Evolutionary conservation across 2,888 invertebrate species (phyloP), one percentile per base, ranked within the genome.

Genomic region (Apotomis turbidana): DNA sequence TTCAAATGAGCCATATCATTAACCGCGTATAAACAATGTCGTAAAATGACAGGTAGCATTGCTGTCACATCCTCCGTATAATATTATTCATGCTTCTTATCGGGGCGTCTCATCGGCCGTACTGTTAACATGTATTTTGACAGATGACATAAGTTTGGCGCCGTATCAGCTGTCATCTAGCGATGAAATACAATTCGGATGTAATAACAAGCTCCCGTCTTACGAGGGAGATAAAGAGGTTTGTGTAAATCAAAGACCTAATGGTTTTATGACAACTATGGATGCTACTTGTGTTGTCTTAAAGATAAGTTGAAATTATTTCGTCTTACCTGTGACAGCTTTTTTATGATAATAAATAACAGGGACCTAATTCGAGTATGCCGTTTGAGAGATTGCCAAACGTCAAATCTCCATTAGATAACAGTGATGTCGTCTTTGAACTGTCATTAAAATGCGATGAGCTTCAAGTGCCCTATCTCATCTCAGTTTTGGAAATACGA

Each of bases 71-170:
- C 87, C 83, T 81, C 82, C 78, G 85, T 85, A 83, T 85, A 82
- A 83, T 87, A 87, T 85, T 88, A 88, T 87, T 89, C 89, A 85
- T 83, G 84, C 80, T 74, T 75, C 75, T 81, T 86, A 88, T 89
- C 87, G 73, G 71, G 68, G 75, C 73, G 78, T 78, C 83, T 81
- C 83, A 89, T 89, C 90, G 84, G 79, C 81, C 82, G 82, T 85
- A 85, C 89, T 90, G 92, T 91, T 91, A 92, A 92, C 93, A 90
- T 93, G 86, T 92, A 91, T 93, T 93, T 93, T 93, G 93, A 93
- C 93, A 93, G 90, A 93, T 90, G 93, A 93, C 93, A 93, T 92
- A 93, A 93, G 89, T 93, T 93, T 88, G 88, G 86, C 85, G 87
- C 87, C 87, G 79, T 93, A 93, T 93, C 91, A 82, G 78, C 81